Base-by-base conservation (phyloP, 2,888 invertebrate genomes). In the Branchellion lobata region DNA sequence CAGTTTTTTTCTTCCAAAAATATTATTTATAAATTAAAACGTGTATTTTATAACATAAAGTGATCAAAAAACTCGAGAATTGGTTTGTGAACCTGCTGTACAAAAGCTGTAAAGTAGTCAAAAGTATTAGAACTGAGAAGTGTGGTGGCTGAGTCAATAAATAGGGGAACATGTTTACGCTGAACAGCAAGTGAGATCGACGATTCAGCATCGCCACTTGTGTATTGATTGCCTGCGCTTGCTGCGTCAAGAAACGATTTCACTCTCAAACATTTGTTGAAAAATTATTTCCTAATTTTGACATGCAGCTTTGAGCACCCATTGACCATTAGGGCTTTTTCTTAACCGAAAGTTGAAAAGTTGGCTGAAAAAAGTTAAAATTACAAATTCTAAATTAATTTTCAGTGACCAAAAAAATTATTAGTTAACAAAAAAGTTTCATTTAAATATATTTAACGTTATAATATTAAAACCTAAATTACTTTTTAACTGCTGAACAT, bases 201-300 rank as follows among this genome's bases (percentile, higher is more conserved):
- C 11, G 24, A 8, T n/a, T 40, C n/a, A 33, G 73, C 73, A 34
- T 40, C 73, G 40, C 24, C 73, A 73, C 73, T 73, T 73, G 73
- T 36, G n/a, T 73, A 73, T 73, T 36, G 73, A 73, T 73, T 47
- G n/a, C 18, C 47, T 47, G 47, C 47, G 8, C 47, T 47, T 47
- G 47, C 11, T 47, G 8, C 47, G 47, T 47, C 18, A 47, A 47
- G 18, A 8, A 47, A 14, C 18, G 8, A 47, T 18, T 47, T 47
- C 11, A 47, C 11, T 47, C 11, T 47, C 8, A 18, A 47, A 8
- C 47, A n/a, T n/a, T n/a, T n/a, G n/a, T n/a, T n/a, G n/a, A n/a
- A n/a, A n/a, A n/a, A n/a, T n/a, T n/a, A n/a, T n/a, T n/a, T n/a
- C n/a, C n/a, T n/a, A n/a, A n/a, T n/a, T n/a, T n/a, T n/a, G n/a